Base-by-base conservation (phyloP, 2,797 vertebrate species). In the Lagodon rhomboides region DNA sequence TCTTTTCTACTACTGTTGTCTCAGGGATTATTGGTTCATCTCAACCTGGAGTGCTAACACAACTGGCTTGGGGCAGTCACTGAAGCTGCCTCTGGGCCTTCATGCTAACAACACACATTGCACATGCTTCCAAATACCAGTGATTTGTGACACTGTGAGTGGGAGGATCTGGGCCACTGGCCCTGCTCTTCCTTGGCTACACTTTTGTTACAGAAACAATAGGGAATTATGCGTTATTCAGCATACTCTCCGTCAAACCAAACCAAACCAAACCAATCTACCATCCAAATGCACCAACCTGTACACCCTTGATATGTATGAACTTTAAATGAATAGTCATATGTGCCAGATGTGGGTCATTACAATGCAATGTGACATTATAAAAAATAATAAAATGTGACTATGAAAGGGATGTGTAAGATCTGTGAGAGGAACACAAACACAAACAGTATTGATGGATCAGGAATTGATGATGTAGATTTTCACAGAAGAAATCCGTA, bases 1-100 rank as follows among this genome's bases (percentile, higher is more conserved):
- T 82, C 47, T 65, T 68, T 78, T 68, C 30, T 68, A 49, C 71
- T 17, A 34, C 68, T 84, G 79, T 86, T 84, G 65, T 75, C 60
- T 85, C 64, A 53, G 34, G 25, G 30, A 34, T 88, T 75, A 62
- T 59, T 80, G 75, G 66, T 80, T 66, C 61, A 68, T 84, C 70
- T 65, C 59, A 41, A 46, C 64, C 51, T 3, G 13, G 38, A 38
- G 2, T 81, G 82, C 76, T 90, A 75, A 88, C 73, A 81, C 82
- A 83, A 83, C 51, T 79, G 62, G 71, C 55, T 80, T 46, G 75
- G 65, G 75, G 75, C 17, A 34, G 69, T 64, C 67, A 60, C 50
- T 68, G 43, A 67, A 55, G 51, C 68, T 20, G 69, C 41, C 64
- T 53, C 53, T 50, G 51, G 69, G 44, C 18, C 47, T 20, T 62